Conservation (phyloP, 2,797 vertebrate species). For the Coregonus sp. region DNA sequence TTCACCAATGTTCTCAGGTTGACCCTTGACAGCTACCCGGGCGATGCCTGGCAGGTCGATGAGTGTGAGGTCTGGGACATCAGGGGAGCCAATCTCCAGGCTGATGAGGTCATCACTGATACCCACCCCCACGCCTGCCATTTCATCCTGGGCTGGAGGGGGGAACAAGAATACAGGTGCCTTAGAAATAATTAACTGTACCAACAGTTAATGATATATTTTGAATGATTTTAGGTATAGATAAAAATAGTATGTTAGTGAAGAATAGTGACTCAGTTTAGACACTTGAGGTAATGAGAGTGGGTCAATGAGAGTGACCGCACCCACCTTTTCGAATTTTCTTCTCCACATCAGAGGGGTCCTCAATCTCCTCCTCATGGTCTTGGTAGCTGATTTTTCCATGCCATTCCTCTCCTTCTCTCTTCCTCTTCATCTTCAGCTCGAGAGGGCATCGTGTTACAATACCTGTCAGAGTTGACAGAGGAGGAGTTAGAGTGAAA, state of each 20-base stretch:
- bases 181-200: too few species aligned
- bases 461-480: slow-evolving; percentile 62
- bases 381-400: slow-evolving; percentile 67
- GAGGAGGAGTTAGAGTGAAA: too few species aligned
- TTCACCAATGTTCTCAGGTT: slow-evolving; percentile 81
- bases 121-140: slow-evolving; percentile 69
- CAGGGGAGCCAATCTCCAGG: slow-evolving; percentile 82
- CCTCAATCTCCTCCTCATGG: slow-evolving; percentile 26
- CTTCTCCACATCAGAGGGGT: slow-evolving; percentile 52
- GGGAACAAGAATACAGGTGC: background rate
- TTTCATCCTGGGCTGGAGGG: slow-evolving; percentile 70
- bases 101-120: slow-evolving; percentile 83
- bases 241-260: too few species aligned
- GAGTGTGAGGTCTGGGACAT: slow-evolving; percentile 86
- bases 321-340: slow-evolving; percentile 51
- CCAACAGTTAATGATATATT: too few species aligned
- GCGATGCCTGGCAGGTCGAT: slow-evolving; percentile 90
- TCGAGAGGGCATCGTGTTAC: slow-evolving; percentile 79
- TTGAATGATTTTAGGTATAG: too few species aligned
- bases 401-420: slow-evolving; percentile 59
- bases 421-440: slow-evolving; percentile 75
- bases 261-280: too few species aligned
- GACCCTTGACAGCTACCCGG: slow-evolving; percentile 81
- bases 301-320: background rate
- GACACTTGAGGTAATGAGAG: too few species aligned